Base-by-base conservation (phyloP, 2,113 vertebrate genomes). In the Uria lomvia region DNA sequence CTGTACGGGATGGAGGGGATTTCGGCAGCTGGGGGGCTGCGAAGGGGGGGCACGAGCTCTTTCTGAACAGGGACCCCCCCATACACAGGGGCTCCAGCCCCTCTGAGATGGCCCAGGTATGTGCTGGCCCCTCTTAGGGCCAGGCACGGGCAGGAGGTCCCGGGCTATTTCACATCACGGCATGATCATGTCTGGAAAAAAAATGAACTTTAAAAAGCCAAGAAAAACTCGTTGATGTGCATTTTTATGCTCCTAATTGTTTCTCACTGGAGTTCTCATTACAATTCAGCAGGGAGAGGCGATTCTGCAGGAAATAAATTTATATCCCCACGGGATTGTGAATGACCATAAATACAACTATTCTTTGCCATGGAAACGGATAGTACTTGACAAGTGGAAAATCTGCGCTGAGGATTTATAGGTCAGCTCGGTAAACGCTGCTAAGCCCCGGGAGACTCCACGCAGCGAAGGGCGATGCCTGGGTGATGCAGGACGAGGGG, bases 321-420 rank as follows among this genome's bases (percentile, higher is more conserved):
- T 34, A 19, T 59, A 43, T 80, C 82, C 67, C 34, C 45, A 34
- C 67, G 7, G 76, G 67, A 12, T 42, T 52, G 58, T 63, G 78
- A 95, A 56, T 90, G 94, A 90, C 91, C 91, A 77, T 86, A 76
- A 93, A 90, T 6, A 79, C 92, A 76, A 30, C 19, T 1, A 38
- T 53, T 77, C 72, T 55, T 94, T 70, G 88, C 92, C 91, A 97
- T 95, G 91, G 92, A 88, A 96, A 94, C 95, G 88, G 92, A 91
- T 42, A 56, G 68, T 5, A 52, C 63, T 58, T 11, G 63, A 49
- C 86, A 86, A 42, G 66, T 19, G 71, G 67, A 70, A 86, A 68
- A 73, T 49, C 58, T 53, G 2, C 24, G 68, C 86, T 26, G 11
- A 77, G 72, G 86, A 94, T 90, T 96, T 88, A 94, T 4, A 14